Conservation (phyloP, 2,888 invertebrate species). For the Dysmachus trigonus region DNA sequence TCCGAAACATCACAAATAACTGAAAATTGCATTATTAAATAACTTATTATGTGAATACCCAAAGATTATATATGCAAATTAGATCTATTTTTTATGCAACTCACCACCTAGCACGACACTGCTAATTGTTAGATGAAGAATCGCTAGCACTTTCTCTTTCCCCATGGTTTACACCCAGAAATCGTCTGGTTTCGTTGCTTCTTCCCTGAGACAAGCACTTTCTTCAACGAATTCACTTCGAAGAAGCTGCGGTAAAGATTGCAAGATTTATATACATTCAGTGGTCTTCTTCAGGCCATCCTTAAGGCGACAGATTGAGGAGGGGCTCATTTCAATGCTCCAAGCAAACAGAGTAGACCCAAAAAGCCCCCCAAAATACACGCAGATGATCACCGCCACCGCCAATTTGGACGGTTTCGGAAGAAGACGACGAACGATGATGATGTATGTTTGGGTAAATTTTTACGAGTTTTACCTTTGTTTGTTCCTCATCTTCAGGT, state of each 20-base stretch:
- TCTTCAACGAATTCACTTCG: background rate
- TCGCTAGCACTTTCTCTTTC: constrained; percentile 21
- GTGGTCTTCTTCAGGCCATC: background rate
- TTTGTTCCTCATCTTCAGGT: background rate
- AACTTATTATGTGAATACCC: background rate
- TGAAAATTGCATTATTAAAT: background rate
- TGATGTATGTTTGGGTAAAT: background rate
- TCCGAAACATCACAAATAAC: constrained; percentile 36
- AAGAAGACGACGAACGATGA: background rate
- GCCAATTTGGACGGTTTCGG: background rate
- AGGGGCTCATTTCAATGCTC: background rate
- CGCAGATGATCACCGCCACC: too few species aligned
- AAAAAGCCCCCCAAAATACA: background rate
- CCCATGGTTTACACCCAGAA: background rate
- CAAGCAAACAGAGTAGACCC: background rate
- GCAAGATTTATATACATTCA: background rate
- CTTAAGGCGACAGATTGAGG: background rate
- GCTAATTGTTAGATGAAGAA: constrained; percentile 9
- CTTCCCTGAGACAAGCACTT: background rate
- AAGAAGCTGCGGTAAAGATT: background rate
- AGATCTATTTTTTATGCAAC: background rate
- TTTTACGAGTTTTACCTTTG: background rate
- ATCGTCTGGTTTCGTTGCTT: background rate
- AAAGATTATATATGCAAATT: background rate
- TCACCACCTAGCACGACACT: constrained; percentile 23